These are phyloP conservation scores for Allolobophora icterica DNA, from an alignment of 2,888 invertebrate species.

Conservation along the genomic window DNA sequence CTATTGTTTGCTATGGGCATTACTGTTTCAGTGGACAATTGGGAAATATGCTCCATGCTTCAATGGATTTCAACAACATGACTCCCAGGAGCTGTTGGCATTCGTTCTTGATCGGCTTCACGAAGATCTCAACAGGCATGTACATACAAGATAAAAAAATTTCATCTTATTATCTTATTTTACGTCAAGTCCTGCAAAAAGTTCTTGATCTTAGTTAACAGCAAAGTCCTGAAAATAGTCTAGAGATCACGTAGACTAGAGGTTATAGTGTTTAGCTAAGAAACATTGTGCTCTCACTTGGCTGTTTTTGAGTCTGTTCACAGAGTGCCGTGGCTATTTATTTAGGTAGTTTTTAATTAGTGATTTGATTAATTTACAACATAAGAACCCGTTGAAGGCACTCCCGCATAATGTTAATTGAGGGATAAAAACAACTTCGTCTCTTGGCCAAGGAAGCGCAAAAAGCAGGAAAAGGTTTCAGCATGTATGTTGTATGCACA, in stretches of 20 bases:
- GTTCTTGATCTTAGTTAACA: background rate
- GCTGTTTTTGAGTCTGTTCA: background rate
- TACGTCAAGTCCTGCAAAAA: background rate
- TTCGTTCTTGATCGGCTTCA: slow-evolving; percentile 90
- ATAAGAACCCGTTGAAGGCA: too few relatives aligned
- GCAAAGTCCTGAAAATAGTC: background rate
- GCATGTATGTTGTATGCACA: too few relatives aligned
- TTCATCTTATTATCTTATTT: background rate
- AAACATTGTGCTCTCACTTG: background rate
- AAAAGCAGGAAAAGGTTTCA: too few relatives aligned
- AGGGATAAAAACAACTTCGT: too few relatives aligned
- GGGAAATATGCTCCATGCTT: slow-evolving; percentile 85
- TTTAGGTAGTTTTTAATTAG: too few relatives aligned
- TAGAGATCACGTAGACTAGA: background rate
- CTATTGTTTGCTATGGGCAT: background rate
- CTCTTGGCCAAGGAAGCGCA: too few relatives aligned
- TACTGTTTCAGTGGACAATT: slow-evolving; percentile 75
- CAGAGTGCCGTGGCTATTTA: background rate
- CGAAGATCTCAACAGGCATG: slow-evolving; percentile 80
- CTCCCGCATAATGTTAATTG: too few relatives aligned
- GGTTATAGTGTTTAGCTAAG: background rate
- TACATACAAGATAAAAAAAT: background rate
- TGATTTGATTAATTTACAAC: too few relatives aligned
- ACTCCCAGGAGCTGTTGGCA: slow-evolving; percentile 89
- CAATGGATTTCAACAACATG: slow-evolving; percentile 88